A percentile compares a stretch with the other conserved stretches of the same genome.
These are phyloP conservation scores for Pterois miles DNA, from an alignment of 2,797 vertebrate genomes.

Conservation along the genomic window DNA sequence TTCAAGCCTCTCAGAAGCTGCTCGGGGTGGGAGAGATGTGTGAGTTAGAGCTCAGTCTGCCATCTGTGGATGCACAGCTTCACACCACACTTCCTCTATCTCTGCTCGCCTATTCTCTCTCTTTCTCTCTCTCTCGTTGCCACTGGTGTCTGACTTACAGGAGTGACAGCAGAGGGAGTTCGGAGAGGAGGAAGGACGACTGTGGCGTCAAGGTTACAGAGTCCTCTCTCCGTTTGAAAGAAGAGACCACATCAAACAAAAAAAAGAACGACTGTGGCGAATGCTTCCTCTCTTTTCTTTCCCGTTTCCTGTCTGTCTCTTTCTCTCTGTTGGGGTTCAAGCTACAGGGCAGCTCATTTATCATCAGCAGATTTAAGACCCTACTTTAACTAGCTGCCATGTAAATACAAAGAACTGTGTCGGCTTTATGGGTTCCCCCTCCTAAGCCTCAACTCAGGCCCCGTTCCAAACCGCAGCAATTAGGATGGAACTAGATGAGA, in stretches of 20 bases:
- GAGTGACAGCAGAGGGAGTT: constrained; percentile 52
- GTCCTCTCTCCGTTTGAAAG: constrained; percentile 39
- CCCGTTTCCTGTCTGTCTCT: constrained; percentile 43
- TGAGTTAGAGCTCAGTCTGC: constrained; percentile 24
- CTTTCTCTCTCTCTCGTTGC: neutral
- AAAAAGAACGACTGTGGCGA: constrained; percentile 31
- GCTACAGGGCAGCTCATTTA: constrained; percentile 56
- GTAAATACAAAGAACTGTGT: constrained; percentile 60
- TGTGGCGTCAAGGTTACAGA: constrained; percentile 59
- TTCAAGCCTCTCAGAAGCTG: constrained; percentile 51
- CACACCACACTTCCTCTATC: constrained; percentile 29
- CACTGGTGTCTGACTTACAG: constrained; percentile 42
- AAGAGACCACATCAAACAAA: constrained; percentile 49
- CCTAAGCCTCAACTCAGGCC: constrained; percentile 37
- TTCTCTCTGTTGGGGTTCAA: constrained; percentile 49
- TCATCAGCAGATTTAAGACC: constrained; percentile 45
- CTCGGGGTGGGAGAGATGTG: constrained; percentile 37
- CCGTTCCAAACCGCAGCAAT: constrained; percentile 65
- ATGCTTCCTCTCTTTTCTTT: constrained; percentile 5
- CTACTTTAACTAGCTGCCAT: constrained; percentile 50
- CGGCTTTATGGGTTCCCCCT: constrained; percentile 36
- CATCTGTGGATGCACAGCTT: constrained; percentile 28
- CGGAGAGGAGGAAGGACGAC: constrained; percentile 36
- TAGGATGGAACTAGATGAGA: constrained; percentile 60
- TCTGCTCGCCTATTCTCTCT: neutral